Evolutionary conservation across 2,888 invertebrate genomes (phyloP).

Genomic region (Lithosia quadra): DNA sequence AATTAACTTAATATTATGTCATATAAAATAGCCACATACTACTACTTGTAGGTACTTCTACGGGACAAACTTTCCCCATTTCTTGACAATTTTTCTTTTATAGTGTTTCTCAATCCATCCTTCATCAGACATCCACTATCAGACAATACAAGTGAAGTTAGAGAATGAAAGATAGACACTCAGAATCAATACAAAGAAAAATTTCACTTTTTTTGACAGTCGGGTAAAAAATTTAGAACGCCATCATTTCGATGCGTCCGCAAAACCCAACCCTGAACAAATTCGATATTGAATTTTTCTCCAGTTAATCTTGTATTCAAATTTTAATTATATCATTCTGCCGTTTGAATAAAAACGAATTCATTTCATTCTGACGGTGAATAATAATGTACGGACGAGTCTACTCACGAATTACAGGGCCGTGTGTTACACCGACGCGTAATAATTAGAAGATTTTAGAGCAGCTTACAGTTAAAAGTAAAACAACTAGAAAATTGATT

Average conservation of each 20-base stretch:
- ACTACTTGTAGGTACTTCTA: too few species aligned
- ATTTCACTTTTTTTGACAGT: neutral
- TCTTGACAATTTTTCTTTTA: too few species aligned
- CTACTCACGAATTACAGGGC: slow-evolving; percentile 67
- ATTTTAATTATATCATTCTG: slow-evolving; percentile 86
- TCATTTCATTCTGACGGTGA: slow-evolving; percentile 80
- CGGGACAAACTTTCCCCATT: too few species aligned
- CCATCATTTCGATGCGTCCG: slow-evolving; percentile 1
- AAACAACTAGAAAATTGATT: too few species aligned
- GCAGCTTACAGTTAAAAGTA: too few species aligned
- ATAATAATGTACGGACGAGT: slow-evolving; percentile 76
- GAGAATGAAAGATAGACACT: neutral
- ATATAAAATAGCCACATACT: too few species aligned
- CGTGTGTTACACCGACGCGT: slow-evolving; percentile 64
- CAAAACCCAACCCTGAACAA: slow-evolving; percentile 47
- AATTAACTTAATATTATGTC: too few species aligned
- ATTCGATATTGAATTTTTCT: slow-evolving; percentile 79
- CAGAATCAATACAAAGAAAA: neutral
- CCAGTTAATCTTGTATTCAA: slow-evolving; percentile 84
- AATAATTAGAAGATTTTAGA: slow-evolving; percentile 51
- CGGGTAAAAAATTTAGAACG: neutral
- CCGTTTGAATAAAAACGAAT: slow-evolving; percentile 85
- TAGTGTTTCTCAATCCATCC: too few species aligned
- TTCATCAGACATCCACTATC: too few species aligned
- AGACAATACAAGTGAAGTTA: too few species aligned